A percentile compares a stretch with the other conserved stretches of the same genome.
Evolutionary conservation across 1,140 invertebrate genomes (phyloP).

Genomic region (Hydropsyche tenuis): DNA sequence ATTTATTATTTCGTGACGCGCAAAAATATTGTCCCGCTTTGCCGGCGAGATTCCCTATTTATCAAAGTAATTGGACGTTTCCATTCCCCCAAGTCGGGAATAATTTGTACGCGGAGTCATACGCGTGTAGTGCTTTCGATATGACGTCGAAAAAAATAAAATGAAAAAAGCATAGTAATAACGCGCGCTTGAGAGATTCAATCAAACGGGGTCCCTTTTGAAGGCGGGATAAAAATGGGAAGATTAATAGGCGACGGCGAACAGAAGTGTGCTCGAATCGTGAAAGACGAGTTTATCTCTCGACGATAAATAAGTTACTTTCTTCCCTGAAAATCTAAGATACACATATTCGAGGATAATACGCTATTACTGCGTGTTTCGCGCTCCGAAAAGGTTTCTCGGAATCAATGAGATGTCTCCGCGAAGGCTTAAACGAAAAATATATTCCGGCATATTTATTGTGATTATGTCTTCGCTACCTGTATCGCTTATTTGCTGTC

Average conservation of each 20-base stretch:
- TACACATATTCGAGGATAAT: not conserved
- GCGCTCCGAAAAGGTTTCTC: not conserved
- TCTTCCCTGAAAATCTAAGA: slow-evolving; percentile 15
- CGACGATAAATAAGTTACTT: slow-evolving; percentile 15
- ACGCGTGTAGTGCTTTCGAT: slow-evolving; percentile 5
- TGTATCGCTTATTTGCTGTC: too few relatives aligned
- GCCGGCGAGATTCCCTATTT: slow-evolving; percentile 20
- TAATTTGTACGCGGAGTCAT: slow-evolving; percentile 16
- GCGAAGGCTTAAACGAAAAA: too few relatives aligned
- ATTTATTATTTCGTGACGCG: slow-evolving; percentile 22
- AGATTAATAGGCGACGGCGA: too few relatives aligned
- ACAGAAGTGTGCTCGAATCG: slow-evolving; percentile 2
- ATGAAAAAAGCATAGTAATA: too few relatives aligned
- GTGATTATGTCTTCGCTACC: too few relatives aligned
- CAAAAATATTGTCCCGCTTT: slow-evolving; percentile 23
- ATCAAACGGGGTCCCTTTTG: too few relatives aligned
- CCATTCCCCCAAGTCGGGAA: slow-evolving; percentile 7
- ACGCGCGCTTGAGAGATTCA: too few relatives aligned
- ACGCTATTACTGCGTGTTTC: not conserved
- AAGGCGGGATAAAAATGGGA: too few relatives aligned
- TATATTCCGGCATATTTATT: too few relatives aligned
- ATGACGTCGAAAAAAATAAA: too few relatives aligned
- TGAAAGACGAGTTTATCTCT: slow-evolving; percentile 4
- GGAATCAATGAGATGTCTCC: slow-evolving; percentile 13
- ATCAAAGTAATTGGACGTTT: slow-evolving; percentile 29